Evolutionary conservation across 2,113 vertebrate genomes (phyloP).

Genomic region (Melospiza georgiana): DNA sequence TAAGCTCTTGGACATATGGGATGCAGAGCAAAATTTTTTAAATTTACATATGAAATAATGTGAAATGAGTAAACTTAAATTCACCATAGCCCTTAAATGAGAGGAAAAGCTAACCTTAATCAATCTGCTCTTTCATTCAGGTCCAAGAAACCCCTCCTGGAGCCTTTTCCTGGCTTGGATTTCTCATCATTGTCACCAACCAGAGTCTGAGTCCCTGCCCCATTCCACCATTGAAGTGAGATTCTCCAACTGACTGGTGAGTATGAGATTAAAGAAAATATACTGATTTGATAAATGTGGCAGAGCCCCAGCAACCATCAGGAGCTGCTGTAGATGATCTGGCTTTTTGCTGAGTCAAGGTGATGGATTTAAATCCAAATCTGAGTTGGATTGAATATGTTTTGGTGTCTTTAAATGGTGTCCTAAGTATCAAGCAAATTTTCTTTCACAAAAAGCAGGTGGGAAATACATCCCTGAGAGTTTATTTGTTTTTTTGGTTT

Average conservation of each 20-base stretch:
- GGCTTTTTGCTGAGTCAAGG: background rate
- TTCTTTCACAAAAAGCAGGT: background rate
- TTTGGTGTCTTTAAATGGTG: background rate
- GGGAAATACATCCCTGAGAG: background rate
- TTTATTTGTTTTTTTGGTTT: background rate
- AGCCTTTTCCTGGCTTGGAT: background rate
- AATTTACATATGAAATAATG: background rate
- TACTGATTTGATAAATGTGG: background rate
- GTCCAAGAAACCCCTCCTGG: background rate
- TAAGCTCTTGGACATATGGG: background rate
- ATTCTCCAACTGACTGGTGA: background rate
- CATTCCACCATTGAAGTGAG: background rate
- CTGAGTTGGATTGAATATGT: background rate
- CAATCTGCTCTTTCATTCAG: background rate
- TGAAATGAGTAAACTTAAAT: background rate
- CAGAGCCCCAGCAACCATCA: background rate
- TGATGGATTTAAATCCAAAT: background rate
- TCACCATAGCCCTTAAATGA: background rate
- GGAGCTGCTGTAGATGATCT: background rate
- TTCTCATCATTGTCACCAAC: background rate
- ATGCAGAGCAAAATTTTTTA: fast-evolving
- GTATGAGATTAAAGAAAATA: background rate
- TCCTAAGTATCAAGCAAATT: fast-evolving
- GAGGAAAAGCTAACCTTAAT: background rate
- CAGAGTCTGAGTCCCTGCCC: background rate